Evolutionary conservation across 2,888 invertebrate species (phyloP).

Genomic region (Metalampra italica): DNA sequence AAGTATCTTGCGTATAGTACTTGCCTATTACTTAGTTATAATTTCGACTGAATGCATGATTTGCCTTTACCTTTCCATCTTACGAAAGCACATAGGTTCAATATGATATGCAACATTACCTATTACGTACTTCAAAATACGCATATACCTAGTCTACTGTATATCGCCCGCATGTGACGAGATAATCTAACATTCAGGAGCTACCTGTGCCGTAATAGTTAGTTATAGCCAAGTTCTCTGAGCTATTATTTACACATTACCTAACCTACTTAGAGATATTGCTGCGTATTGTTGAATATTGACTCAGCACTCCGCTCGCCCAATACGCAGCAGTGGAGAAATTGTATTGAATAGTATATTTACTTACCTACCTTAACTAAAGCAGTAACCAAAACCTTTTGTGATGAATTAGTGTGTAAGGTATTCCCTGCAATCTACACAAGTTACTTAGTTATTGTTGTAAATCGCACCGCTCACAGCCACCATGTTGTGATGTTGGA

Average conservation of each 20-base stretch:
- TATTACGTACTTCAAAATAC: background rate
- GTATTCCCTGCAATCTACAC: too few relatives aligned
- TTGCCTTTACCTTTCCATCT: too few relatives aligned
- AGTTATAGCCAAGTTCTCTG: slow-evolving; percentile 12
- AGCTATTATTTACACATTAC: slow-evolving; percentile 38
- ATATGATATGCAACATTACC: background rate
- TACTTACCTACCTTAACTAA: background rate
- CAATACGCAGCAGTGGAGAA: background rate
- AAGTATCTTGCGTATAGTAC: too few relatives aligned
- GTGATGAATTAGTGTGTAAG: background rate
- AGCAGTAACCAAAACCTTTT: too few relatives aligned
- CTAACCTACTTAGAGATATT: slow-evolving; percentile 26
- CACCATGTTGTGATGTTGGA: too few relatives aligned
- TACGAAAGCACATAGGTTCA: too few relatives aligned
- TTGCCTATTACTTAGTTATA: too few relatives aligned
- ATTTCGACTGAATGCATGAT: too few relatives aligned
- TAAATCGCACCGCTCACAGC: too few relatives aligned
- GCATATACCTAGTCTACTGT: background rate
- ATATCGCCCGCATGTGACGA: slow-evolving; percentile 29
- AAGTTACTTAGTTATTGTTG: too few relatives aligned
- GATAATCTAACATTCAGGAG: slow-evolving; percentile 32
- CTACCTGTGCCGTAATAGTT: slow-evolving; percentile 19
- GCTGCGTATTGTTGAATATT: slow-evolving; percentile 13
- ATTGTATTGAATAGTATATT: background rate
- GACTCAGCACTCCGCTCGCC: slow-evolving; percentile 2